These are phyloP conservation scores for Nemotelus pantherinus DNA, from an alignment of 2,888 invertebrate species.

Conservation along the genomic window DNA sequence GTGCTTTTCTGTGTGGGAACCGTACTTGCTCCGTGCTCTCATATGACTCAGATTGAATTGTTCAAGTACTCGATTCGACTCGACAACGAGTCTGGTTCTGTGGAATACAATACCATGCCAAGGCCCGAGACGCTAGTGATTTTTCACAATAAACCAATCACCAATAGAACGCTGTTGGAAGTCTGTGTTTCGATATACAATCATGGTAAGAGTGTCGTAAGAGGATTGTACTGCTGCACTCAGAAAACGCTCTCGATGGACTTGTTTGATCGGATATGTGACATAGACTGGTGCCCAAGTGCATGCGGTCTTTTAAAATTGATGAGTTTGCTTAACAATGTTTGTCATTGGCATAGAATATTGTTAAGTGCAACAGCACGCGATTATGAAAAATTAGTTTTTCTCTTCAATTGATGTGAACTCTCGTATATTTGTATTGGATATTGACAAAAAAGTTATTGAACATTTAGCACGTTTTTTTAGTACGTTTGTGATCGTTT, in stretches of 20 bases:
- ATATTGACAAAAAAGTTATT: slow-evolving; percentile 1
- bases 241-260: not conserved
- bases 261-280: not conserved
- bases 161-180: slow-evolving; percentile 17
- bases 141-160: slow-evolving; percentile 23
- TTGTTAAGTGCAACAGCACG: not conserved
- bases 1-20: slow-evolving; percentile 33
- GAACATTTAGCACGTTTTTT: not conserved
- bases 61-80: slow-evolving; percentile 10
- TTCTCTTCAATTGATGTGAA: slow-evolving; percentile 10
- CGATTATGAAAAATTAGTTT: slow-evolving; percentile 13
- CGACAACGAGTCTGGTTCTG: not conserved
- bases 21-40: slow-evolving; percentile 19
- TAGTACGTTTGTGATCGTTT: no score
- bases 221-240: slow-evolving; percentile 27
- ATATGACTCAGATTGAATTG: slow-evolving; percentile 30
- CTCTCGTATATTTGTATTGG: not conserved
- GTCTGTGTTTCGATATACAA: slow-evolving; percentile 6
- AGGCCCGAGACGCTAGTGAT: slow-evolving; percentile 11
- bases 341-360: not conserved
- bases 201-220: not conserved
- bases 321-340: slow-evolving; percentile 26
- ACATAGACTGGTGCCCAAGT: not conserved
- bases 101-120: not conserved
- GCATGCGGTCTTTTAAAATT: slow-evolving; percentile 10